Percentiles rank a stretch among this genome's conserved stretches.
phyloP scores from a whole-genome alignment of 1,140 invertebrate species.

The Pseudomyrmex concolor region DNA sequence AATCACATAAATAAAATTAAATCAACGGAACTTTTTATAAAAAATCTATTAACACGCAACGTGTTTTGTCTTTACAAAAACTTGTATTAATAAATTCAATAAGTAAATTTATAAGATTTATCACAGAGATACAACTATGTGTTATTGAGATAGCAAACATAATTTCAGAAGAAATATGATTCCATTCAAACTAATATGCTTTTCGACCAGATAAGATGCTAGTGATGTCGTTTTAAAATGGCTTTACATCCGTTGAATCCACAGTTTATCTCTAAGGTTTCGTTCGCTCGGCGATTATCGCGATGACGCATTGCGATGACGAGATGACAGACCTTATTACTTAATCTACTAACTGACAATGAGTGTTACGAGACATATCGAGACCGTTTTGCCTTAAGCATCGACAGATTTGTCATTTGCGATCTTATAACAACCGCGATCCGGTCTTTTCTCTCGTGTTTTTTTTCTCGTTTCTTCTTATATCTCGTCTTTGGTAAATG shows the following conservation, averaged over 20 bases:
- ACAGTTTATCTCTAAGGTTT: slow-evolving; percentile 41
- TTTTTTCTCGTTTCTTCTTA: slow-evolving; percentile 47
- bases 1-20: no score
- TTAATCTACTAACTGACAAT: slow-evolving; percentile 41
- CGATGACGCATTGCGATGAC: slow-evolving; percentile 53
- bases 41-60: background rate
- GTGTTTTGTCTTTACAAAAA: background rate
- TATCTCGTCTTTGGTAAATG: slow-evolving; percentile 75
- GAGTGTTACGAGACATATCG: slow-evolving; percentile 47
- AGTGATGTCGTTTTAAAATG: slow-evolving; percentile 53
- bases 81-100: background rate
- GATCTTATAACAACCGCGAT: slow-evolving; percentile 69
- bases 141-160: slow-evolving; percentile 7
- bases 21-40: background rate
- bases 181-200: slow-evolving; percentile 33
- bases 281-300: slow-evolving; percentile 43
- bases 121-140: background rate
- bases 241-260: slow-evolving; percentile 25
- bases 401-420: slow-evolving; percentile 74
- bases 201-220: slow-evolving; percentile 30
- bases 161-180: slow-evolving; percentile 33
- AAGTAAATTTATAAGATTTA: background rate
- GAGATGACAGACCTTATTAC: slow-evolving; percentile 52
- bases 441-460: slow-evolving; percentile 44
- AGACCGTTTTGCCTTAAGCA: slow-evolving; percentile 40